These are phyloP conservation scores for Fabriciana adippe DNA, from an alignment of 2,888 invertebrate species.

Conservation along the genomic window DNA sequence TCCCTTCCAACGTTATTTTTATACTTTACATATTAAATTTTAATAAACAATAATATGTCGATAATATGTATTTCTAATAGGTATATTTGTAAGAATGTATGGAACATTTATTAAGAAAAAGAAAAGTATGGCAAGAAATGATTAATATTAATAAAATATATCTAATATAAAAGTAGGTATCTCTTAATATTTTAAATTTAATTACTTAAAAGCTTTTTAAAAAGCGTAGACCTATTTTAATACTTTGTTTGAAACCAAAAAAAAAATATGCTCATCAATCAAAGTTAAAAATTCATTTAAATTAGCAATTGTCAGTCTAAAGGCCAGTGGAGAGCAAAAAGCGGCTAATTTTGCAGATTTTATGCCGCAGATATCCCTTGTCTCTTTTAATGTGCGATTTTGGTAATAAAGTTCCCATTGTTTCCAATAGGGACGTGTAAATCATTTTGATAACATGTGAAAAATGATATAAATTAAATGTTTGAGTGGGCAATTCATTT, in stretches of 20 bases:
- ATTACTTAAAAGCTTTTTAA: no score
- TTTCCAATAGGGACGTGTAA: constrained; percentile 19
- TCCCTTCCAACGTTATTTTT: no score
- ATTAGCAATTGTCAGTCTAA: constrained; percentile 18
- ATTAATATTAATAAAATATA: no score
- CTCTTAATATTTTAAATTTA: no score
- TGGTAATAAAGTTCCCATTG: constrained; percentile 25
- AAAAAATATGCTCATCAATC: constrained; percentile 24
- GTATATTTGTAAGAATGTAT: no score
- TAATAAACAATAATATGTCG: no score
- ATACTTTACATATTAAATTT: no score
- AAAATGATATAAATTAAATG: background rate
- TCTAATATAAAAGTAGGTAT: no score
- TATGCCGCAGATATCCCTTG: constrained; percentile 20
- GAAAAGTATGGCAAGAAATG: no score
- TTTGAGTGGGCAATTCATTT: background rate
- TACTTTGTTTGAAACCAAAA: background rate
- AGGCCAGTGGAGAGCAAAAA: constrained; percentile 6
- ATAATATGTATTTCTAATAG: no score
- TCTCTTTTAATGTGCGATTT: constrained; percentile 31
- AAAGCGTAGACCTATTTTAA: background rate
- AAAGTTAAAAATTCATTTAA: constrained; percentile 30
- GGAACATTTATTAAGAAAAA: no score
- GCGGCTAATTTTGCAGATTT: constrained; percentile 2
- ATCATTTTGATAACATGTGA: constrained; percentile 11